A percentile compares a stretch with the other conserved stretches of the same genome.
These are phyloP conservation scores for Riptortus pedestris DNA, from an alignment of 1,140 invertebrate species.

Conservation along the genomic window DNA sequence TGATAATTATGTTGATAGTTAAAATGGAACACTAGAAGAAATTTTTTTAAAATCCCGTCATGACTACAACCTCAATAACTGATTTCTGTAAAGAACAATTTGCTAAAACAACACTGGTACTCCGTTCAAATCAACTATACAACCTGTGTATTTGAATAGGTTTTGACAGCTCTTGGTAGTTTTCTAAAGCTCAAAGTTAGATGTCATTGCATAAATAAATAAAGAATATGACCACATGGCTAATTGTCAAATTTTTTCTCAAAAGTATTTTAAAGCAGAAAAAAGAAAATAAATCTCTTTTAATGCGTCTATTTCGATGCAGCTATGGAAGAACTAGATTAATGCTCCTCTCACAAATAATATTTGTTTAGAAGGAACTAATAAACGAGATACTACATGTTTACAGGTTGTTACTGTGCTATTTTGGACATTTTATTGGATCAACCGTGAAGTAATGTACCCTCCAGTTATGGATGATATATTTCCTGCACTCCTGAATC, in stretches of 20 bases:
- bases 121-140: too few relatives aligned
- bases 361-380: background rate
- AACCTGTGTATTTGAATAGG: too few relatives aligned
- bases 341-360: too few relatives aligned
- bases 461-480: constrained; percentile 12
- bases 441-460: constrained; percentile 16
- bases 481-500: constrained; percentile 13
- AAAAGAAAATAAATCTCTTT: background rate
- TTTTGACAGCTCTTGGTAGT: too few relatives aligned
- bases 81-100: too few relatives aligned
- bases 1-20: background rate
- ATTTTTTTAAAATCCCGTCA: background rate
- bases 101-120: too few relatives aligned
- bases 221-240: too few relatives aligned
- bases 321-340: too few relatives aligned
- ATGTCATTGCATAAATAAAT: too few relatives aligned
- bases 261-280: background rate
- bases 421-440: constrained; percentile 19
- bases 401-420: constrained; percentile 11
- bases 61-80: background rate
- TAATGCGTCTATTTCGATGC: background rate
- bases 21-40: background rate
- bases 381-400: background rate
- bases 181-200: too few relatives aligned
- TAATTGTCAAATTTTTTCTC: too few relatives aligned